A percentile compares a stretch with the other conserved stretches of the same genome.
Conservation (phyloP, 2,113 vertebrate species). For the Cyprinodon tularosa region DNA sequence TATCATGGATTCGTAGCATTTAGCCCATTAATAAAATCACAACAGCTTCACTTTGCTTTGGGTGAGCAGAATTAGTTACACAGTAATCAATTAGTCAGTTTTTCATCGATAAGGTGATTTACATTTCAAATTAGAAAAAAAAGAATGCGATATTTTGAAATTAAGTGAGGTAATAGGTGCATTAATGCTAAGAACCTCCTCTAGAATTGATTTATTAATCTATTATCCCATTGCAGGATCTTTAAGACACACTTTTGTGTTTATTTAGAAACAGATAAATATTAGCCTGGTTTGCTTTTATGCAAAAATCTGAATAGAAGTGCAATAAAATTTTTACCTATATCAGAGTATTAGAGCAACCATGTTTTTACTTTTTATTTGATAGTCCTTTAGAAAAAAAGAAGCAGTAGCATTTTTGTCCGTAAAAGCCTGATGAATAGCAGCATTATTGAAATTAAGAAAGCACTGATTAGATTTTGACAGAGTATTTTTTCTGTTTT, state of each 20-base stretch:
- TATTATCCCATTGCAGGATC: not conserved
- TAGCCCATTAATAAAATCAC: slow-evolving; percentile 21
- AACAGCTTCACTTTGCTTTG: slow-evolving; percentile 13
- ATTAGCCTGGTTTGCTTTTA: not conserved
- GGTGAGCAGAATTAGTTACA: not conserved
- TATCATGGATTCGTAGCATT: slow-evolving; percentile 34
- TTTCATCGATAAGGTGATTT: not conserved
- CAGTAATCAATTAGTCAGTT: not conserved
- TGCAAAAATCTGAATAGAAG: not conserved
- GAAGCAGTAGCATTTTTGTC: not conserved
- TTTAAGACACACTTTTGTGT: not conserved
- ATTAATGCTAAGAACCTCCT: not conserved
- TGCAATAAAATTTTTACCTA: not conserved
- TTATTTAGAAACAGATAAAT: not conserved
- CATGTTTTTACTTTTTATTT: not conserved
- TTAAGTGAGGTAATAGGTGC: not conserved
- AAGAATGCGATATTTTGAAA: not conserved
- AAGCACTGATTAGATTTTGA: slow-evolving; percentile 53
- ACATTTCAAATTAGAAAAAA: not conserved
- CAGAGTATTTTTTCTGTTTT: slow-evolving; percentile 44
- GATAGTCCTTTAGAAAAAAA: not conserved
- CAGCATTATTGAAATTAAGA: slow-evolving; percentile 16
- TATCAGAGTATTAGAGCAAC: not conserved
- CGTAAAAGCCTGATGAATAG: slow-evolving; percentile 17
- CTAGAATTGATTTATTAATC: not conserved